Conservation (phyloP, 2,797 vertebrate genomes). For the Neomorphus geoffroyi region DNA sequence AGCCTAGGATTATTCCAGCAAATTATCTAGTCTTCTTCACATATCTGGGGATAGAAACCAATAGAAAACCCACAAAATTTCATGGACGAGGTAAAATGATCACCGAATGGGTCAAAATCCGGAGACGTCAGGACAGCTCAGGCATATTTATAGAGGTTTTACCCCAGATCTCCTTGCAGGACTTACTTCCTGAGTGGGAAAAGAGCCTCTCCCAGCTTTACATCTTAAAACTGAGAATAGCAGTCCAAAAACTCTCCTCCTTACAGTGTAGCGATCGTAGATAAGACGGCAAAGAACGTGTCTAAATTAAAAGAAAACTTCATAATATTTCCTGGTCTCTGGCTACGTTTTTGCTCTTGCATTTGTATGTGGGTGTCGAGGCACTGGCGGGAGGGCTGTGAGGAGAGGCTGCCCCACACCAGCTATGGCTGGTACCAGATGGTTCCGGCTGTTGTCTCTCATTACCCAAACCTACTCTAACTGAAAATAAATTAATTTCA, state of each 20-base stretch:
- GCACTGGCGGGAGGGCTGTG: accelerated
- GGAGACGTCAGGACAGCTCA: background rate
- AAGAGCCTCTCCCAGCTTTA: background rate
- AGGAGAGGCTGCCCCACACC: background rate
- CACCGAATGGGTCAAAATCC: background rate
- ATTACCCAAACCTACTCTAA: background rate
- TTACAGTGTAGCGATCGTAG: accelerated
- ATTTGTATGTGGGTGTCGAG: accelerated
- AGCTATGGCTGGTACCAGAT: too few relatives aligned
- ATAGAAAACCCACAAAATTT: background rate
- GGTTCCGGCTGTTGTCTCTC: background rate
- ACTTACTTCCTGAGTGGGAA: background rate
- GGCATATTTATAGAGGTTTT: background rate
- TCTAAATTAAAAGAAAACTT: background rate
- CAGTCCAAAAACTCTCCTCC: background rate
- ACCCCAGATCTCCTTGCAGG: background rate
- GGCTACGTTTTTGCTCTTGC: background rate
- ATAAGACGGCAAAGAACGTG: accelerated
- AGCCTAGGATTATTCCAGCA: background rate
- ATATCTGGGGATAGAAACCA: background rate
- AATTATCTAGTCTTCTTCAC: background rate
- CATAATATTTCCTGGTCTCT: background rate
- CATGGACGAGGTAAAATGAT: background rate
- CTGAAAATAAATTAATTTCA: background rate
- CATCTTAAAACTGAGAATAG: background rate